phyloP scores from a whole-genome alignment of 2,113 vertebrate species.

The Gyps fulvus region DNA sequence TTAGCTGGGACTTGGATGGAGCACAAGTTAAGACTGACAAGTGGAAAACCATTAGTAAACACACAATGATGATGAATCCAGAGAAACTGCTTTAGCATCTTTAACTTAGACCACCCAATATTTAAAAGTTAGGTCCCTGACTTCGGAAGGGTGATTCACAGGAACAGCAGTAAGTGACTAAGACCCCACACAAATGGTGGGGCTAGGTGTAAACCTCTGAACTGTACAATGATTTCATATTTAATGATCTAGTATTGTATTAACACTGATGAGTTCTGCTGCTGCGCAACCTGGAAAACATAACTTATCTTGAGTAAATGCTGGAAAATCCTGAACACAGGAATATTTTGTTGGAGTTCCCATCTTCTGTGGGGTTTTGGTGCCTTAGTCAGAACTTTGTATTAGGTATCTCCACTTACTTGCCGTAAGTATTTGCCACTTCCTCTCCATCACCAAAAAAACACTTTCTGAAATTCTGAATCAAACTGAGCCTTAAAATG shows the following conservation, averaged over 20 bases:
- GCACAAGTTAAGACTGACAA: background rate
- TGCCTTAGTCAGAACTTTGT: background rate
- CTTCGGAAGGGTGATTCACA: background rate
- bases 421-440: background rate
- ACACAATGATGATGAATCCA: background rate
- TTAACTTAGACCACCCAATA: background rate
- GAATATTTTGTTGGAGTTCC: background rate
- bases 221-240: background rate
- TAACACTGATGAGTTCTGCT: background rate
- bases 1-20: background rate
- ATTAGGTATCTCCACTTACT: background rate
- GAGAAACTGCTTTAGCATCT: background rate
- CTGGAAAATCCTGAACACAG: background rate
- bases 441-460: background rate
- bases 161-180: background rate
- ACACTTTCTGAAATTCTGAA: background rate
- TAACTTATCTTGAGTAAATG: background rate
- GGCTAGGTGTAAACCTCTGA: background rate
- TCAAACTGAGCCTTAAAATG: background rate
- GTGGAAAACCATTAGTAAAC: background rate
- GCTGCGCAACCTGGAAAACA: accelerated
- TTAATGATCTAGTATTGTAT: background rate
- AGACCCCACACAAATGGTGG: background rate
- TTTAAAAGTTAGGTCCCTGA: background rate
- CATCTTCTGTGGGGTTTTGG: background rate